phyloP scores from a whole-genome alignment of 1,140 invertebrate genomes.

The Eueides isabella region DNA sequence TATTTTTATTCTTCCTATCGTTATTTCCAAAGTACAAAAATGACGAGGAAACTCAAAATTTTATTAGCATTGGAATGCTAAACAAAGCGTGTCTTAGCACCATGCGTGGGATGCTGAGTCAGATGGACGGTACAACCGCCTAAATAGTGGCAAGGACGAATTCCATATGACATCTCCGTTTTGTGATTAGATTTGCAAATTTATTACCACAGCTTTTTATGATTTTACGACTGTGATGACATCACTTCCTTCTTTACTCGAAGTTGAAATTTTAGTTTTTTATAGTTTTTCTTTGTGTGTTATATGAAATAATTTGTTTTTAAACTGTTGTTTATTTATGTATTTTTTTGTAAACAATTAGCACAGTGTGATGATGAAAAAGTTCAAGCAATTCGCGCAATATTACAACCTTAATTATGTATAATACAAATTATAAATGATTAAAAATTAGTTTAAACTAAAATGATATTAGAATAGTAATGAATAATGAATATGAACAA shows the following conservation, averaged over 20 bases:
- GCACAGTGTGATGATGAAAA: neutral
- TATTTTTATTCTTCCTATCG: neutral
- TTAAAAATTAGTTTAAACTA: neutral
- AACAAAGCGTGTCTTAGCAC: constrained; percentile 19
- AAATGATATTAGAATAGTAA: constrained; percentile 1
- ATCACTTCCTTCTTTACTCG: constrained; percentile 7
- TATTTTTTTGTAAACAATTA: constrained; percentile 1
- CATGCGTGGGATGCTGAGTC: constrained; percentile 39
- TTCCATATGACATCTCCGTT: constrained; percentile 22
- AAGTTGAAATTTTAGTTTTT: neutral
- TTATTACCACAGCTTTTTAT: neutral
- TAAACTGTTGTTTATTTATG: neutral
- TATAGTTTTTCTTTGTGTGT: neutral
- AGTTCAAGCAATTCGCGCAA: neutral
- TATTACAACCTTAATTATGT: neutral
- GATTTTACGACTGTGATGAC: neutral
- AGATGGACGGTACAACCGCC: constrained; percentile 34
- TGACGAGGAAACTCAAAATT: neutral
- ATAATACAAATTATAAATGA: neutral
- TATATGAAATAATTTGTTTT: neutral
- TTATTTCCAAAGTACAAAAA: neutral
- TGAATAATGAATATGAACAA: constrained; percentile 6
- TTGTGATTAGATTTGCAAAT: neutral
- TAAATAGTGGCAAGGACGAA: constrained; percentile 41
- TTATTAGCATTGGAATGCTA: constrained; percentile 28